These are phyloP conservation scores for Adelges cooleyi DNA, from an alignment of 1,140 invertebrate genomes.

Conservation along the genomic window DNA sequence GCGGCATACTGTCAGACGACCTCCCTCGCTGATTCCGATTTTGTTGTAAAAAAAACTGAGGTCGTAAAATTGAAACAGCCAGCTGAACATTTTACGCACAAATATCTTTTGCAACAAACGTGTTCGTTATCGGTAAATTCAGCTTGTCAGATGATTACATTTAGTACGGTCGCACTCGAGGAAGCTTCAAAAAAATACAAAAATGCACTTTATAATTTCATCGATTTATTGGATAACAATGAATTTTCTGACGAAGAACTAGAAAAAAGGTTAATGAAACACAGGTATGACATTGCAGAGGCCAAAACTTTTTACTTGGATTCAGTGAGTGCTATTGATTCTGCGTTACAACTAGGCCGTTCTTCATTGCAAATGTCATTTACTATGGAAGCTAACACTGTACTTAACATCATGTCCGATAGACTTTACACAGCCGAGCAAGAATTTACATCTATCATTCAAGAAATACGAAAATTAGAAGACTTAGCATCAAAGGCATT, in stretches of 20 bases:
- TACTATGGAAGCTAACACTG: not conserved
- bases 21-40: not conserved
- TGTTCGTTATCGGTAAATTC: not conserved
- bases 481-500: too few relatives aligned
- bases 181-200: not conserved
- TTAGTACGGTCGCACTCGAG: not conserved
- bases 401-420: constrained; percentile 12
- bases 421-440: not conserved
- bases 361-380: not conserved
- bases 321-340: not conserved
- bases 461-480: too few relatives aligned
- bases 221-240: not conserved
- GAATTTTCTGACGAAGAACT: not conserved
- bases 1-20: not conserved
- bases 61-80: not conserved
- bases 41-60: not conserved
- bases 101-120: constrained; percentile 3
- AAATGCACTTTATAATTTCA: not conserved
- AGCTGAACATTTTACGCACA: not conserved
- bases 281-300: not conserved
- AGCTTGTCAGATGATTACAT: constrained; percentile 20
- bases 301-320: constrained; percentile 7
- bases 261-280: not conserved
- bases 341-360: constrained; percentile 1
- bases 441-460: too few relatives aligned